Percentiles rank a stretch among this genome's conserved stretches.
phyloP scores from a whole-genome alignment of 1,140 invertebrate genomes.

The Hestina assimilis region DNA sequence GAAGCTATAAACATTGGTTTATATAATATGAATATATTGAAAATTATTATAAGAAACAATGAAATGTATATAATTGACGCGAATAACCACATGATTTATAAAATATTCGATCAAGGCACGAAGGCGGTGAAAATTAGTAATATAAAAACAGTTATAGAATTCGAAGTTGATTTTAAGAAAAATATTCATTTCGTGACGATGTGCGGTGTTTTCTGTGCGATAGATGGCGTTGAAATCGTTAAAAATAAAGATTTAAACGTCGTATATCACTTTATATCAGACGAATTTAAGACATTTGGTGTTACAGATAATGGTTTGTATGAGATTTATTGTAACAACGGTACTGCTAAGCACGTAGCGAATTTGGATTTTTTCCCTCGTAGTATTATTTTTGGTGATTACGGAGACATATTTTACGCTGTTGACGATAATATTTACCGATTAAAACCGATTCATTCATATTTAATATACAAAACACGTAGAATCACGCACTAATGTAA shows the following conservation, averaged over 20 bases:
- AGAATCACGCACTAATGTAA: slow-evolving; percentile 30
- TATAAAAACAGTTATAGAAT: slow-evolving; percentile 59
- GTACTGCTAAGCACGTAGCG: slow-evolving; percentile 54
- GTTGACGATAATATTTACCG: slow-evolving; percentile 51
- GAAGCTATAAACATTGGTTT: slow-evolving; percentile 51
- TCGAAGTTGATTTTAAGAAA: slow-evolving; percentile 54
- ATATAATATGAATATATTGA: slow-evolving; percentile 64
- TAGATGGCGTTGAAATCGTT: slow-evolving; percentile 42
- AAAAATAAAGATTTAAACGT: slow-evolving; percentile 56
- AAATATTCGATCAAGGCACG: slow-evolving; percentile 39
- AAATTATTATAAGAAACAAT: slow-evolving; percentile 61
- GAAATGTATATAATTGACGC: slow-evolving; percentile 63
- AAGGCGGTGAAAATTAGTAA: slow-evolving; percentile 41
- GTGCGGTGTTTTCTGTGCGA: slow-evolving; percentile 60
- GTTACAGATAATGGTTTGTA: slow-evolving; percentile 48
- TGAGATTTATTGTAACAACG: slow-evolving; percentile 56
- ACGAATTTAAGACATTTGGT: slow-evolving; percentile 50
- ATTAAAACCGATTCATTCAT: slow-evolving; percentile 58
- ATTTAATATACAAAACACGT: slow-evolving; percentile 53
- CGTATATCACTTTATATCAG: slow-evolving; percentile 59
- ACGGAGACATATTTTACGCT: slow-evolving; percentile 66
- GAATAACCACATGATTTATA: slow-evolving; percentile 64
- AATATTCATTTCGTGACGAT: slow-evolving; percentile 63
- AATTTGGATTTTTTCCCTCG: slow-evolving; percentile 48
- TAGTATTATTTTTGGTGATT: slow-evolving; percentile 67